Evolutionary conservation across 2,888 invertebrate genomes (phyloP).

Genomic region (Fragum sueziense): DNA sequence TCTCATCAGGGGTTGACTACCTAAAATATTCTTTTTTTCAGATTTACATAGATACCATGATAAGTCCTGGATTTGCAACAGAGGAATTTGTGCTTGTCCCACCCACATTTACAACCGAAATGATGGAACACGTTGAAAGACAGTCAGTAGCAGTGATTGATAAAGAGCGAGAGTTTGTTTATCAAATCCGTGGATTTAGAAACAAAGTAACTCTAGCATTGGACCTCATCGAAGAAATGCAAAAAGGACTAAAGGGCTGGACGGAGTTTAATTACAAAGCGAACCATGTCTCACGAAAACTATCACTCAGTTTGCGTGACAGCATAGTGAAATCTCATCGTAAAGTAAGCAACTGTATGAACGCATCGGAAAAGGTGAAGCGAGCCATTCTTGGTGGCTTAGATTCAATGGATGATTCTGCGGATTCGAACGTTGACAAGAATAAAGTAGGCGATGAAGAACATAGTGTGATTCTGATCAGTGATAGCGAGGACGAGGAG

Average conservation of each 20-base stretch:
- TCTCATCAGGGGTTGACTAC: too few species aligned
- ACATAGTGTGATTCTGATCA: neutral
- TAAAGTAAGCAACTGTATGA: constrained; percentile 32
- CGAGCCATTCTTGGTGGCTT: constrained; percentile 42
- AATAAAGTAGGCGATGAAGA: neutral
- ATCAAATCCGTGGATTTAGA: constrained; percentile 2
- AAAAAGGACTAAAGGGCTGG: neutral
- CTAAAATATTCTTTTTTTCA: too few species aligned
- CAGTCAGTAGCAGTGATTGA: constrained; percentile 13
- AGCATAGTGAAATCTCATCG: constrained; percentile 22
- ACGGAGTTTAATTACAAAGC: neutral
- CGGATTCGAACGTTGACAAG: neutral
- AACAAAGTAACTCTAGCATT: constrained; percentile 17
- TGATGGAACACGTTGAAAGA: constrained; percentile 22
- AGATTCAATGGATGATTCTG: neutral
- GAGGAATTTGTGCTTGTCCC: neutral
- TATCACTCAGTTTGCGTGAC: constrained; percentile 34
- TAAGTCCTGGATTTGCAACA: neutral
- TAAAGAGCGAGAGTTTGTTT: neutral
- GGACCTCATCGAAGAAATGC: constrained; percentile 30
- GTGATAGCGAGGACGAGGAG: constrained; percentile 1
- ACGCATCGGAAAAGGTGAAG: constrained; percentile 46
- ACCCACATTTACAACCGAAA: neutral
- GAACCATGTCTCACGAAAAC: constrained; percentile 25
- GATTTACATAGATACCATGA: constrained; percentile 34